These are phyloP conservation scores for Dasysyrphus albostriatus DNA, from an alignment of 2,888 invertebrate genomes.

Conservation along the genomic window DNA sequence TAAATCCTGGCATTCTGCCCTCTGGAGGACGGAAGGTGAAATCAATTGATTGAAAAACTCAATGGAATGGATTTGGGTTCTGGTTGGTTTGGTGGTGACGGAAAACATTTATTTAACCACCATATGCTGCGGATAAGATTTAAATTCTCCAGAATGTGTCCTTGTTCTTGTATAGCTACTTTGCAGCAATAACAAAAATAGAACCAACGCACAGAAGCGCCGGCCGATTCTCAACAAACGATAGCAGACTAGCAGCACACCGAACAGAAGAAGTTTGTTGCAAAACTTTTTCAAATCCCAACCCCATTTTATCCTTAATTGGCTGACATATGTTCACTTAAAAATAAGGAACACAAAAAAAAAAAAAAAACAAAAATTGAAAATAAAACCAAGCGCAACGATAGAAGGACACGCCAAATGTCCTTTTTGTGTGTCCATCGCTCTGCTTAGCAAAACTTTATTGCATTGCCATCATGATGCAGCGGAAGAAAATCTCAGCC, in stretches of 20 bases:
- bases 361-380: no score
- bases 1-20: conserved; percentile 37
- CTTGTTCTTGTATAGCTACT: conserved; percentile 30
- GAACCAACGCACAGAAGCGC: conserved; percentile 30
- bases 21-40: conserved; percentile 28
- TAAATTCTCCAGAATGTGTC: conserved; percentile 60
- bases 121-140: conserved; percentile 68
- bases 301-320: conserved; percentile 72
- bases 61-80: background rate
- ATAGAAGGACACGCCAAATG: conserved; percentile 52
- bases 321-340: conserved; percentile 74
- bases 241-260: background rate
- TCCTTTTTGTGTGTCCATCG: conserved; percentile 49
- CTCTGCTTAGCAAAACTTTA: conserved; percentile 63
- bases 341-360: conserved; percentile 30
- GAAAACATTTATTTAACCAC: conserved; percentile 64
- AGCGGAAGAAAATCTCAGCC: conserved; percentile 10
- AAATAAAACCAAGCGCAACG: conserved; percentile 25
- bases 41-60: conserved; percentile 69
- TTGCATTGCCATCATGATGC: conserved; percentile 68
- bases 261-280: conserved; percentile 62
- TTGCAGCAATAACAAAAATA: background rate
- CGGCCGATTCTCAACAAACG: conserved; percentile 4
- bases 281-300: conserved; percentile 68
- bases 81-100: background rate